A percentile compares a stretch with the other conserved stretches of the same genome.
Conservation (phyloP, 2,888 invertebrate species). For the Mamestra brassicae region DNA sequence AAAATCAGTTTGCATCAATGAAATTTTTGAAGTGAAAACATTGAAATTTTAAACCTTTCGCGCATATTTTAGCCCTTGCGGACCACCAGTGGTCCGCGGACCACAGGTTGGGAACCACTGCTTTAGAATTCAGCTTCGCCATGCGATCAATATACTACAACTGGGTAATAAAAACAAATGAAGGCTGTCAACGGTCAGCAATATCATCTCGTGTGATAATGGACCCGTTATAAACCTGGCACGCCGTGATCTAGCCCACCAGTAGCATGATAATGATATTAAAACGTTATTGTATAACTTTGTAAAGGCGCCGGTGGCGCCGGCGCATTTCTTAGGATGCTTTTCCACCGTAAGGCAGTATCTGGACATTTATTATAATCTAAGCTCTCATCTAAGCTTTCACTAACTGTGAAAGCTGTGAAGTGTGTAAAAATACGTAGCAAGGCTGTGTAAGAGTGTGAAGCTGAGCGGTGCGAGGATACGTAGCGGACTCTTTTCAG, state of each 20-base stretch:
- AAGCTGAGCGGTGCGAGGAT: neutral
- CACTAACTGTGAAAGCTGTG: too few relatives aligned
- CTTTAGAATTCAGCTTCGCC: too few relatives aligned
- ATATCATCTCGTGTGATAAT: slow-evolving; percentile 52
- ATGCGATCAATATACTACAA: neutral
- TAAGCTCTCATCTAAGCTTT: too few relatives aligned
- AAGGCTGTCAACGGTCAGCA: neutral
- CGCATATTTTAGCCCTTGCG: too few relatives aligned
- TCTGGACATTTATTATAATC: too few relatives aligned
- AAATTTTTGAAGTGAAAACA: too few relatives aligned
- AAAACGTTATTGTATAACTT: slow-evolving; percentile 51
- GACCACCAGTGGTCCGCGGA: too few relatives aligned
- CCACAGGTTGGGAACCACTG: too few relatives aligned
- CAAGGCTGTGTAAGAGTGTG: neutral
- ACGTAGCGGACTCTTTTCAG: neutral
- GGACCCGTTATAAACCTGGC: slow-evolving; percentile 46
- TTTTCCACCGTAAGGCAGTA: neutral
- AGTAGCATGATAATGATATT: slow-evolving; percentile 65
- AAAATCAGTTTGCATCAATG: too few relatives aligned
- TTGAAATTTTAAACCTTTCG: too few relatives aligned
- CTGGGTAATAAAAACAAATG: slow-evolving; percentile 18
- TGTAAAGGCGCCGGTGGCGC: slow-evolving; percentile 56
- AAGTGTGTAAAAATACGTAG: neutral
- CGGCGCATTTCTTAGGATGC: slow-evolving; percentile 21
- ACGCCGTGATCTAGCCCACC: slow-evolving; percentile 59